These are phyloP conservation scores for Ceyx erithaca DNA, from an alignment of 2,797 vertebrate genomes.

Conservation along the genomic window DNA sequence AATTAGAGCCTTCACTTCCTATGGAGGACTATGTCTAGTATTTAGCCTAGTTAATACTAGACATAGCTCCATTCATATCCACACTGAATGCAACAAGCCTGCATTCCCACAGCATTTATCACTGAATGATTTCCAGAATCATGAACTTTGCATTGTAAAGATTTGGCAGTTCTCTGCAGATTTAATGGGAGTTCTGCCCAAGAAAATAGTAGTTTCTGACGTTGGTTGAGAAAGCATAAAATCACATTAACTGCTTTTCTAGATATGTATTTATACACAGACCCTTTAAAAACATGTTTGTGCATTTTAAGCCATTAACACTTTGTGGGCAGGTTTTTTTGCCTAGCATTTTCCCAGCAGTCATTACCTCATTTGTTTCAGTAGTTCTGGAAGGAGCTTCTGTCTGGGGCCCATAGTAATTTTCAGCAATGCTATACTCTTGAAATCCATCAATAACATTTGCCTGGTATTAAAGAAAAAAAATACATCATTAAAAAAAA, in stretches of 20 bases:
- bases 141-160: not conserved
- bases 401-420: constrained; percentile 89
- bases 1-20: not conserved
- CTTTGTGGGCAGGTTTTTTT: not conserved
- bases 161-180: not conserved
- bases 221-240: not conserved
- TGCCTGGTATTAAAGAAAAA: constrained; percentile 84
- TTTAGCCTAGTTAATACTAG: not conserved
- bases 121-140: not conserved
- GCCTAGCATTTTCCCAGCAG: not conserved
- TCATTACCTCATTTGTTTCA: constrained; percentile 91
- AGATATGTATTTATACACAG: not conserved
- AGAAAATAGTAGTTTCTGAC: not conserved
- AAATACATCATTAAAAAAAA: constrained; percentile 14
- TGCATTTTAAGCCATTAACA: not conserved
- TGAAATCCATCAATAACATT: constrained; percentile 89
- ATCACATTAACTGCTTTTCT: not conserved
- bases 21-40: not conserved
- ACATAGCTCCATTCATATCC: not conserved
- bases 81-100: not conserved
- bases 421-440: constrained; percentile 88
- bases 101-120: not conserved
- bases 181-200: not conserved
- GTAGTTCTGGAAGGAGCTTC: constrained; percentile 83
- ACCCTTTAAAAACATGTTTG: not conserved